These are phyloP conservation scores for Ormyrus labotus DNA, from an alignment of 2,888 invertebrate genomes.

Conservation along the genomic window DNA sequence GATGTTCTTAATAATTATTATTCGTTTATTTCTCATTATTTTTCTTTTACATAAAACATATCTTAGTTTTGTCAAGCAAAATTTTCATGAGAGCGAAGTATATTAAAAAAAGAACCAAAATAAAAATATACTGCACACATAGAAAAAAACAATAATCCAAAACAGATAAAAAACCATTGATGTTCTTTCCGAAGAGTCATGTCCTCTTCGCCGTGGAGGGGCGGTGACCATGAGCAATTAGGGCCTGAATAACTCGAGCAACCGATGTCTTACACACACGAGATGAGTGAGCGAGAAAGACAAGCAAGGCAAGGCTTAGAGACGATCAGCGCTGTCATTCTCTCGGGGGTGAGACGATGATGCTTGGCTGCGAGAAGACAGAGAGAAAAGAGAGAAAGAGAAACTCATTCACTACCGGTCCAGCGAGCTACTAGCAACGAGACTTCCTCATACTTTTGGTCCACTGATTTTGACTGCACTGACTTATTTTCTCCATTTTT, in stretches of 20 bases:
- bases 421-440: slow-evolving; percentile 53
- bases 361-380: slow-evolving; percentile 14
- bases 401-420: slow-evolving; percentile 29
- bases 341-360: slow-evolving; percentile 59
- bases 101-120: slow-evolving; percentile 36
- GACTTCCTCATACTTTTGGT: slow-evolving; percentile 54
- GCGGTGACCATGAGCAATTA: slow-evolving; percentile 60
- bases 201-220: slow-evolving; percentile 76
- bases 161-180: slow-evolving; percentile 71
- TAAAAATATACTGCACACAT: slow-evolving; percentile 44
- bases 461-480: slow-evolving; percentile 53
- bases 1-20: slow-evolving; percentile 15
- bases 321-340: slow-evolving; percentile 67
- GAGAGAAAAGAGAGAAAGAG: slow-evolving; percentile 53
- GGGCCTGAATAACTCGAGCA: slow-evolving; percentile 67
- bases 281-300: slow-evolving; percentile 64
- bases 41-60: slow-evolving; percentile 57
- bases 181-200: slow-evolving; percentile 77
- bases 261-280: slow-evolving; percentile 53
- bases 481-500: neutral
- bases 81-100: slow-evolving; percentile 52
- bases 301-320: neutral
- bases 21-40: slow-evolving; percentile 59
- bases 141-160: slow-evolving; percentile 58
- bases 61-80: slow-evolving; percentile 64